Conservation (phyloP, 2,888 invertebrate genomes). For the Bellardia pandia region DNA sequence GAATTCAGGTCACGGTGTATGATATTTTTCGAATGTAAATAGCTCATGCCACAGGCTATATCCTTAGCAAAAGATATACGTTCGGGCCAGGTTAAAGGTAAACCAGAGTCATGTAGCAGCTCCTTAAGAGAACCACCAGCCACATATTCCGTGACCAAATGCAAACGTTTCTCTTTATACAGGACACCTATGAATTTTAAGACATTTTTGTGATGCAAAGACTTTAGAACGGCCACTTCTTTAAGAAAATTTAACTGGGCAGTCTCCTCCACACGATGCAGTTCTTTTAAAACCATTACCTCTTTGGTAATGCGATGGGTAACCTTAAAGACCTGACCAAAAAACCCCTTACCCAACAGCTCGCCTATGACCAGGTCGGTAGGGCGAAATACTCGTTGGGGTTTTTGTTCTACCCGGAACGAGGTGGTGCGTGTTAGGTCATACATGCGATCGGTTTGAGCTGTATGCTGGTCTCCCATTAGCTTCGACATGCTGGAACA, state of each 20-base stretch:
- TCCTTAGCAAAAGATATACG: slow-evolving; percentile 94
- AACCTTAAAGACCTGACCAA: slow-evolving; percentile 96
- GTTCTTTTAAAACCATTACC: slow-evolving; percentile 97
- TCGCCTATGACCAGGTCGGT: slow-evolving; percentile 95
- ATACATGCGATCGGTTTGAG: slow-evolving; percentile 84
- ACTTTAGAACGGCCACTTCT: slow-evolving; percentile 96
- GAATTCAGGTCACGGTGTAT: slow-evolving; percentile 98
- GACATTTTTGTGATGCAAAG: slow-evolving; percentile 95
- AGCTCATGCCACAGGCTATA: slow-evolving; percentile 96
- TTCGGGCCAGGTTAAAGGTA: slow-evolving; percentile 91
- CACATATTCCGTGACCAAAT: slow-evolving; percentile 96
- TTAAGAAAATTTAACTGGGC: slow-evolving; percentile 97
- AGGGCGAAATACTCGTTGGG: slow-evolving; percentile 93
- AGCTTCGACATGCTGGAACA: slow-evolving; percentile 94
- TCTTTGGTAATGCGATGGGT: slow-evolving; percentile 95
- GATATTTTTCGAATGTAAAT: slow-evolving; percentile 96
- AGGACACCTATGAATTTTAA: slow-evolving; percentile 95
- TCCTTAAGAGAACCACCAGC: slow-evolving; percentile 95
- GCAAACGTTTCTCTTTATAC: slow-evolving; percentile 95
- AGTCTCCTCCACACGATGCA: slow-evolving; percentile 96
- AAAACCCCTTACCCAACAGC: slow-evolving; percentile 95
- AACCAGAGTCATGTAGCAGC: slow-evolving; percentile 90
- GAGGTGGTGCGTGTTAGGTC: slow-evolving; percentile 94
- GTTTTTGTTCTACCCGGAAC: slow-evolving; percentile 88
- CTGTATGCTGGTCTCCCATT: slow-evolving; percentile 88